A percentile compares a stretch with the other conserved stretches of the same genome.
phyloP scores from a whole-genome alignment of 2,888 invertebrate species.

The Oscheius onirici region DNA sequence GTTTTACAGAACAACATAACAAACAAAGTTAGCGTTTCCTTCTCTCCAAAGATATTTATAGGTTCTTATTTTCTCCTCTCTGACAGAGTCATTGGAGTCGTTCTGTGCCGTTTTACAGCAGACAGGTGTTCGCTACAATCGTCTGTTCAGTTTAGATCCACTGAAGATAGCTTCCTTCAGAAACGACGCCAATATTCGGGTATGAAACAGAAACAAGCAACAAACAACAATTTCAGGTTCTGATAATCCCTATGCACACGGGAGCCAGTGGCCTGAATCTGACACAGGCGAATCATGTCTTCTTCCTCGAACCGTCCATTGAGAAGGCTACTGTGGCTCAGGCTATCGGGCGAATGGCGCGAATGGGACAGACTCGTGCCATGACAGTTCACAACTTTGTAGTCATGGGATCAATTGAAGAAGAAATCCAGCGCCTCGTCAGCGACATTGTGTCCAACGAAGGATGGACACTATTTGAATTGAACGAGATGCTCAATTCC shows the following conservation, averaged over 20 bases:
- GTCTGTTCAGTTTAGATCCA: conserved; percentile 6
- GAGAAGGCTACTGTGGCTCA: conserved; percentile 82
- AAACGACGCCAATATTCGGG: conserved; percentile 2
- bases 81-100: conserved; percentile 1
- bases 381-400: conserved; percentile 82
- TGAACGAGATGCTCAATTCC: too few species aligned
- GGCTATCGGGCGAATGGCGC: conserved; percentile 82
- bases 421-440: conserved; percentile 34
- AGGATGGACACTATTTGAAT: conserved; percentile 12
- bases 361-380: conserved; percentile 82
- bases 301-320: conserved; percentile 81
- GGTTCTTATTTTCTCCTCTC: conserved; percentile 20
- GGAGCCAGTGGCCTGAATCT: conserved; percentile 85
- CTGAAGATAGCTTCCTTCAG: conserved; percentile 9
- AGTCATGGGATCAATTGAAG: conserved; percentile 79
- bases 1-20: background rate
- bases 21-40: background rate
- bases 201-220: background rate
- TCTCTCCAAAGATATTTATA: background rate
- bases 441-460: background rate
- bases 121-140: background rate
- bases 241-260: conserved; percentile 79
- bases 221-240: conserved; percentile 64
- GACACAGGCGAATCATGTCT: conserved; percentile 82
- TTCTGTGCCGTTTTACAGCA: conserved; percentile 2